Percentiles rank a stretch among this genome's conserved stretches.
These are phyloP conservation scores for Oncorhynchus tshawytscha DNA, from an alignment of 2,113 vertebrate species.

Conservation along the genomic window DNA sequence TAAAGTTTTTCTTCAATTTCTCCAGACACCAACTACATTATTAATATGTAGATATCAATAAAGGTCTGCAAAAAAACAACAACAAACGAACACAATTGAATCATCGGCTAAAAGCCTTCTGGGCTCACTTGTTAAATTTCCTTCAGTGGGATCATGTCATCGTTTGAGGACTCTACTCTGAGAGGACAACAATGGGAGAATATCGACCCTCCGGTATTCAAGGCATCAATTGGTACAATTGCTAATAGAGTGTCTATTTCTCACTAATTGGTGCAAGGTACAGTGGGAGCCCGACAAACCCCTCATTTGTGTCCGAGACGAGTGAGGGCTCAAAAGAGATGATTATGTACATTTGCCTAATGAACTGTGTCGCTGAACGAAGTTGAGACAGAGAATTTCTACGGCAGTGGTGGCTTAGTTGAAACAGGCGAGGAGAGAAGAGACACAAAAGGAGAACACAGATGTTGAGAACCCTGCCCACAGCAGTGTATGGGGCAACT, in stretches of 20 bases:
- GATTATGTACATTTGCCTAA: constrained; percentile 24
- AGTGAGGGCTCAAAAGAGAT: constrained; percentile 12
- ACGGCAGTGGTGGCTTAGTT: not conserved
- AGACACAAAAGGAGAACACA: not conserved
- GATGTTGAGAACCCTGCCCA: not conserved
- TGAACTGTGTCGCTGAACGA: constrained; percentile 7
- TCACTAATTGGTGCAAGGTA: constrained; percentile 12
- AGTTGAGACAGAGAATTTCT: not conserved
- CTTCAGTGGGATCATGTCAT: constrained; percentile 17
- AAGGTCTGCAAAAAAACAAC: not conserved
- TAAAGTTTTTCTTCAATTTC: not conserved
- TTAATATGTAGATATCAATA: not conserved
- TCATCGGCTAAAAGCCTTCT: not conserved
- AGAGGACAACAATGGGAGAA: constrained; percentile 11
- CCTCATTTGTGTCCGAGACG: constrained; percentile 2
- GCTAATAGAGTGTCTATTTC: constrained; percentile 15
- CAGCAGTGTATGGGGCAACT: not conserved
- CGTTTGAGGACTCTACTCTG: constrained; percentile 28
- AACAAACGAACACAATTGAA: not conserved
- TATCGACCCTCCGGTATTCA: constrained; percentile 16
- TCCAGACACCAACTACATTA: not conserved
- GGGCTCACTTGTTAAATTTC: not conserved
- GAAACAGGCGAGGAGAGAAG: not conserved
- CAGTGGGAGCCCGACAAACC: constrained; percentile 6
- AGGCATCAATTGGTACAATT: constrained; percentile 10